Base-by-base conservation (phyloP, 1,140 invertebrate species). In the Plectrocnemia conspersa region DNA sequence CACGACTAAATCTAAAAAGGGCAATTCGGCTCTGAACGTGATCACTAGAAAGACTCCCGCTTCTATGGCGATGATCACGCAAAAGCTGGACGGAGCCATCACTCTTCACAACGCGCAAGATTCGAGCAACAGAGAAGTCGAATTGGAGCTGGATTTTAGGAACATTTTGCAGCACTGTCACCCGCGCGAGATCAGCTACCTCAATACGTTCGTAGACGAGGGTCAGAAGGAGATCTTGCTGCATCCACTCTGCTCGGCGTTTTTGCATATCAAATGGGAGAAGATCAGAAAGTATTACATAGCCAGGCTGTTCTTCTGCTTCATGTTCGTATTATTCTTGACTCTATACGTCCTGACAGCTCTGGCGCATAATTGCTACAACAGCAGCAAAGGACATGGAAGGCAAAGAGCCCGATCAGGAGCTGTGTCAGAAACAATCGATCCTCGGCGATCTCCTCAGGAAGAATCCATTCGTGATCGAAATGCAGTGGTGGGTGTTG, bases 251-350 rank as follows among this genome's bases (percentile, higher is more conserved):
- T 90, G 88, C 63, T 86, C 87, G 3, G 87, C 88, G 0, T 91
- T 91, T 68, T 68, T 91, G 0, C 82, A 90, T 64, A 78, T 91
- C 11, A 91, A 91, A 67, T 93, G 89, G 89, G 83, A 89, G 59
- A 90, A 90, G 67, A 90, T 93, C 57, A 76, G 88, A n/a, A 88
- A 88, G 68, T 91, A 89, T 64, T 91, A 91, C 64, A 82, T 89
- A 4, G 85, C 82, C 1, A 77, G 88, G 52, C 71, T 91, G 49
- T 76, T 91, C 35, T 83, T 91, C 63, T 90, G 86, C 67, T 81
- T 88, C 48, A 78, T 88, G 32, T 90, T 89, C 64, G 84, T 89
- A 49, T 66, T 90, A 10, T 84, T 87, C 59, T 74, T 91, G 2
- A 88, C 86, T 1, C 67, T 86, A 1, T 89, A 88, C 69, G 85